Evolutionary conservation across 2,113 vertebrate species (phyloP).

Genomic region (Otocyon megalotis): DNA sequence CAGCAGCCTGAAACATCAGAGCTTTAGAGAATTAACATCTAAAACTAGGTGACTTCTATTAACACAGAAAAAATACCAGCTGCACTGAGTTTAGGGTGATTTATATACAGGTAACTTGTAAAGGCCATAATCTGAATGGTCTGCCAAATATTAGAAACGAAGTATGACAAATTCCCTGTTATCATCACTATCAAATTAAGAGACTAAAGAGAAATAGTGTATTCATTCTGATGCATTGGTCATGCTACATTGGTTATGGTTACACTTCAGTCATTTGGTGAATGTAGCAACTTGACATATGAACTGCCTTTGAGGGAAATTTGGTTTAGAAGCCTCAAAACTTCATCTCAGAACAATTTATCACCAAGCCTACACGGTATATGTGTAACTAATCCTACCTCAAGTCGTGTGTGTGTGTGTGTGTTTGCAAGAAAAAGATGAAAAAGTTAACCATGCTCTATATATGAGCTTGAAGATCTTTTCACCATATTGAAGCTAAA

Average conservation of each 20-base stretch:
- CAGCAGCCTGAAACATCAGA: background rate
- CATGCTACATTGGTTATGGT: constrained; percentile 19
- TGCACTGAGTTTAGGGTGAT: constrained; percentile 35
- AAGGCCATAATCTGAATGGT: background rate
- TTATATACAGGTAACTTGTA: constrained; percentile 31
- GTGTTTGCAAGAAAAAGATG: background rate
- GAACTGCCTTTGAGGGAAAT: constrained; percentile 66
- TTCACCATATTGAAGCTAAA: background rate
- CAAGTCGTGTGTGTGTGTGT: background rate
- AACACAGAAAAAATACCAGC: background rate
- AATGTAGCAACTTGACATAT: constrained; percentile 48
- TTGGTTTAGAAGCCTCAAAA: constrained; percentile 65
- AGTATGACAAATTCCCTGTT: constrained; percentile 61
- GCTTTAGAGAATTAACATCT: background rate
- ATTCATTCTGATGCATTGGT: background rate
- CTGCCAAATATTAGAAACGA: constrained; percentile 52
- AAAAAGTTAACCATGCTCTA: background rate
- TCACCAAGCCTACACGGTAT: background rate
- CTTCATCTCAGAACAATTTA: constrained; percentile 61
- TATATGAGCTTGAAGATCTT: background rate
- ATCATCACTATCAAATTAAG: constrained; percentile 65
- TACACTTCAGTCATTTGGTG: constrained; percentile 34
- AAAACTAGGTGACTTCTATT: constrained; percentile 11
- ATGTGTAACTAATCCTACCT: constrained; percentile 31
- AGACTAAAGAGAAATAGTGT: constrained; percentile 43